These are phyloP conservation scores for Idaea biselata DNA, from an alignment of 2,888 invertebrate genomes.

Conservation along the genomic window DNA sequence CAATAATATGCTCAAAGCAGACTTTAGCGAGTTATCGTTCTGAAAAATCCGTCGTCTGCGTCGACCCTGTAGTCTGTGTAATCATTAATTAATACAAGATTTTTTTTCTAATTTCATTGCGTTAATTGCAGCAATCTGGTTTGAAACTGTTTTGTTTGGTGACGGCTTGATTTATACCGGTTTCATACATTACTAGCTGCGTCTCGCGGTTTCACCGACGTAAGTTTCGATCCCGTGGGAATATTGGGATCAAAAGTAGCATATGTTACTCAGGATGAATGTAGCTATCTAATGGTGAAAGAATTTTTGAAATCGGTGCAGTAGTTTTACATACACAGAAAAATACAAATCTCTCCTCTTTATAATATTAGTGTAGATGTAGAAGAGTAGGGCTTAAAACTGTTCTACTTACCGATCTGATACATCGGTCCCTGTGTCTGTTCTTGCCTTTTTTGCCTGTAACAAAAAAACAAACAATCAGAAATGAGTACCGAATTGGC, in stretches of 20 bases:
- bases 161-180: not conserved
- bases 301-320: too few relatives aligned
- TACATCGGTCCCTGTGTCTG: constrained; percentile 84
- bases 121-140: not conserved
- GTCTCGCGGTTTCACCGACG: too few relatives aligned
- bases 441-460: constrained; percentile 86
- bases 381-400: too few relatives aligned
- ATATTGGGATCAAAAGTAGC: too few relatives aligned
- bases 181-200: too few relatives aligned
- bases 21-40: not conserved
- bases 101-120: not conserved
- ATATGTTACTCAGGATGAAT: too few relatives aligned
- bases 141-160: not conserved
- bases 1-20: too few relatives aligned
- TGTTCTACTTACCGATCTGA: constrained; percentile 86
- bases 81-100: not conserved
- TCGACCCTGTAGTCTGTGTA: not conserved
- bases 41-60: not conserved
- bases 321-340: too few relatives aligned
- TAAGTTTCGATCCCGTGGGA: too few relatives aligned
- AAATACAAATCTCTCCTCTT: too few relatives aligned
- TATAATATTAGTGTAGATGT: too few relatives aligned
- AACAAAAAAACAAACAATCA: constrained; percentile 54
- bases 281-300: too few relatives aligned
- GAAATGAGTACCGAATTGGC: not conserved